Percentiles rank a stretch among this genome's conserved stretches.
Conservation (phyloP, 2,113 vertebrate species). For the Ariopsis seemanni region DNA sequence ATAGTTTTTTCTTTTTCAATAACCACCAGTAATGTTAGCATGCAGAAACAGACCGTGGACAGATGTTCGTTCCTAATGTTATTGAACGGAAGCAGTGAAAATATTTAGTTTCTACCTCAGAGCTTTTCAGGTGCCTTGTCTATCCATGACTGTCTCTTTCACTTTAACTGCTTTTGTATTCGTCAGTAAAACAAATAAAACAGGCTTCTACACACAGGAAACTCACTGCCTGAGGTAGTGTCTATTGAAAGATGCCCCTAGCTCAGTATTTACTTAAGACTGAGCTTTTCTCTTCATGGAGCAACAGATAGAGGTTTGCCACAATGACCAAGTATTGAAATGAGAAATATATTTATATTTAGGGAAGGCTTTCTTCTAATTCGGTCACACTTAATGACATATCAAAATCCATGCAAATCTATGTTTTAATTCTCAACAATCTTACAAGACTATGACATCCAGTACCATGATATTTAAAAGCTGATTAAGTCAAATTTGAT, state of each 20-base stretch:
- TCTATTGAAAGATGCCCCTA: constrained; percentile 1
- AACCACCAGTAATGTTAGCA: neutral
- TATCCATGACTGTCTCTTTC: neutral
- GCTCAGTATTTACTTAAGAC: constrained; percentile 11
- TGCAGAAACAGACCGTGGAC: neutral
- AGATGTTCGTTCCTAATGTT: neutral
- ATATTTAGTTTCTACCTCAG: neutral
- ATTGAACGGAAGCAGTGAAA: neutral
- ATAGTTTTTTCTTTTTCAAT: neutral
- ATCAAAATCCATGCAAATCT: neutral
- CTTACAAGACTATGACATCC: neutral
- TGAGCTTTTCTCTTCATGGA: constrained; percentile 8
- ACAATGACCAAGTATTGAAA: neutral
- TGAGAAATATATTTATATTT: neutral
- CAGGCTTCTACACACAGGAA: neutral
- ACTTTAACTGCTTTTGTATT: neutral
- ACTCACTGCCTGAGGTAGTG: constrained; percentile 4
- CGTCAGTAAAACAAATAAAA: constrained; percentile 10
- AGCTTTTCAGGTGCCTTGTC: neutral
- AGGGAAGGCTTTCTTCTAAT: neutral
- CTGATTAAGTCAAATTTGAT: neutral
- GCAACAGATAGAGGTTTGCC: neutral
- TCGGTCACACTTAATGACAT: neutral
- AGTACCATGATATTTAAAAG: neutral
- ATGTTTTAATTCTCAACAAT: neutral